Evolutionary conservation across 2,888 invertebrate species (phyloP), one percentile per base, ranked within the genome.

Genomic region (Eupithecia abbreviata): DNA sequence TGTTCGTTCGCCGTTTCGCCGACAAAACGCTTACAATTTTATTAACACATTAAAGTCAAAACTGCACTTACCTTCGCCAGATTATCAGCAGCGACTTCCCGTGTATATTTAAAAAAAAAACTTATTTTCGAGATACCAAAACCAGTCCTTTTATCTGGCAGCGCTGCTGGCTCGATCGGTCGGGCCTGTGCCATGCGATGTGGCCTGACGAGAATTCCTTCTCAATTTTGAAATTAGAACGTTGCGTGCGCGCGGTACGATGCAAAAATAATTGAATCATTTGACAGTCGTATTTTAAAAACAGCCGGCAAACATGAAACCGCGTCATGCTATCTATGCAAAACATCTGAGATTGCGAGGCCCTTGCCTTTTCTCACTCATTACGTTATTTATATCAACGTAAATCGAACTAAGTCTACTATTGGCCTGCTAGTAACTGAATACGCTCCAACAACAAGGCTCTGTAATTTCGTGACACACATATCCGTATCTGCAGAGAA

Each of bases 31-130:
- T 92, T 92, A 93, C 93, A 92, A 89, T 93, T 94, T 93, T 93
- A 94, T 94, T 93, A 93, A 93, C 93, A 94, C 94, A 93, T 94
- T 92, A 93, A 93, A 94, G 93, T 93, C 92, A 93, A 93, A 93
- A 93, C 92, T 92, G 94, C 94, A 94, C 90, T 93, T 93, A 93
- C 92, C 88, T 88, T 85, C 88, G 87, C 87, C 89, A 91, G 94
- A 94, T 94, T 93, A 94, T 94, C 94, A 88, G 89, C 85, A 88
- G 87, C 87, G 87, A 93, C 93, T 93, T 93, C 93, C 93, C 93
- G 92, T 92, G 88, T 90, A 87, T 88, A 88, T 90, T 83, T 88
- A 85, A 88, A 89, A 89, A 89, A 88, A 89, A 89, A 89, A 86
- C 85, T 85, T 88, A 90, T 90, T 90, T 89, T 89, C 83, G 84